A percentile compares a stretch with the other conserved stretches of the same genome.
Evolutionary conservation across 1,140 invertebrate species (phyloP).

Genomic region (Pogonomyrmex barbatus): DNA sequence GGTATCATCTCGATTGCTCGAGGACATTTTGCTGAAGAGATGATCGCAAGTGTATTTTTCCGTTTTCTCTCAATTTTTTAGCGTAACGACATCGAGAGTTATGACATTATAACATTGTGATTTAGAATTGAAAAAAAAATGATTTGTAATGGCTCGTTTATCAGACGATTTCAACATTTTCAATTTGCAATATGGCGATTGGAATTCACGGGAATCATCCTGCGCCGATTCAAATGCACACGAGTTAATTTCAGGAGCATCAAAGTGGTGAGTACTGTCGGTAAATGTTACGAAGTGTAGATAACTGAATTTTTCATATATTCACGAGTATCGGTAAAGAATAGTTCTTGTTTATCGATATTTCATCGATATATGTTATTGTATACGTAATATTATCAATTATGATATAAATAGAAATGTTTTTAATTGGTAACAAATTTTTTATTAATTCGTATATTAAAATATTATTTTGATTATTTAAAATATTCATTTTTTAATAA

Average conservation of each 20-base stretch:
- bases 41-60: not conserved
- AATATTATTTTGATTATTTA: not conserved
- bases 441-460: not conserved
- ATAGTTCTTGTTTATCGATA: not conserved
- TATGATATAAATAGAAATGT: not conserved
- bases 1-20: not conserved
- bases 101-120: not conserved
- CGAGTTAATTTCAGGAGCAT: not conserved
- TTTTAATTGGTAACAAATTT: not conserved
- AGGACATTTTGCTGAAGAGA: not conserved
- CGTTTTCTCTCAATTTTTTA: not conserved
- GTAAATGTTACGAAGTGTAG: slow-evolving; percentile 1
- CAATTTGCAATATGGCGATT: not conserved
- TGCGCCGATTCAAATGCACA: not conserved
- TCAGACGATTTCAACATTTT: too few species aligned
- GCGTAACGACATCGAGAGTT: not conserved
- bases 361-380: not conserved
- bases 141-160: not conserved
- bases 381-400: not conserved
- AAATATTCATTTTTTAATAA: not conserved
- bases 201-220: not conserved
- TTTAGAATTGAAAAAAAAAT: not conserved
- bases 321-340: not conserved
- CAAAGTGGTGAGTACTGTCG: not conserved
- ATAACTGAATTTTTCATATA: not conserved